phyloP scores from a whole-genome alignment of 2,797 vertebrate species.

The Ibycter americanus region DNA sequence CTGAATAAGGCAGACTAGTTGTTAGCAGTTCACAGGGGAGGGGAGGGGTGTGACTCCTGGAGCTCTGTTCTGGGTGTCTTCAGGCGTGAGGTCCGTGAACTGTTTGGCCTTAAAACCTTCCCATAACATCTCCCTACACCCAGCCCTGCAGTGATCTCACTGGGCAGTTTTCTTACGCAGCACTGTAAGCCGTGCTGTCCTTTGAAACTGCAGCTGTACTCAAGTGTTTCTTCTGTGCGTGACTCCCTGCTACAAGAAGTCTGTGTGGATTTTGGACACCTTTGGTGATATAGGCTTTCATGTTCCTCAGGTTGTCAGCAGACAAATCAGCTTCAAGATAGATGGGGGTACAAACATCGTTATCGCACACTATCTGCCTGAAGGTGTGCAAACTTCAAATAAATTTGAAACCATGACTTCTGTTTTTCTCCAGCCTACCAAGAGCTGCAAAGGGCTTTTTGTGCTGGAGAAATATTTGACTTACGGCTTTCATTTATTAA shows the following conservation, averaged over 20 bases:
- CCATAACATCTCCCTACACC: not conserved
- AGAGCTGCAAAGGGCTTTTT: not conserved
- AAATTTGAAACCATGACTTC: not conserved
- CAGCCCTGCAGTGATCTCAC: not conserved
- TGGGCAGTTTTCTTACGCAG: not conserved
- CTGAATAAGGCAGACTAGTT: not conserved
- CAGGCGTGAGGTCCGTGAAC: not conserved
- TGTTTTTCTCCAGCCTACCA: not conserved
- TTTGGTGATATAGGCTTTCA: not conserved
- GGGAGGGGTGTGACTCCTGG: not conserved
- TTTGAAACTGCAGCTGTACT: not conserved
- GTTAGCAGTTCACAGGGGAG: not conserved
- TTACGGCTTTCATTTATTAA: not conserved
- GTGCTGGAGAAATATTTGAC: not conserved
- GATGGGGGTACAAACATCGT: not conserved
- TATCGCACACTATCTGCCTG: not conserved
- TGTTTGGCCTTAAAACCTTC: not conserved
- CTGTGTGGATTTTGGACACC: not conserved
- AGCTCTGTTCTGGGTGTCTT: not conserved
- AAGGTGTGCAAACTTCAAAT: not conserved
- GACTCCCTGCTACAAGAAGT: not conserved
- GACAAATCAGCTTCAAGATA: not conserved
- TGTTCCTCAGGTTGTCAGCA: not conserved
- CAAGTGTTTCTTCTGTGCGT: not conserved
- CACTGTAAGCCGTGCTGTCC: fast-evolving